Base-by-base conservation (phyloP, 2,113 vertebrate genomes). In the Psettodes erumei region DNA sequence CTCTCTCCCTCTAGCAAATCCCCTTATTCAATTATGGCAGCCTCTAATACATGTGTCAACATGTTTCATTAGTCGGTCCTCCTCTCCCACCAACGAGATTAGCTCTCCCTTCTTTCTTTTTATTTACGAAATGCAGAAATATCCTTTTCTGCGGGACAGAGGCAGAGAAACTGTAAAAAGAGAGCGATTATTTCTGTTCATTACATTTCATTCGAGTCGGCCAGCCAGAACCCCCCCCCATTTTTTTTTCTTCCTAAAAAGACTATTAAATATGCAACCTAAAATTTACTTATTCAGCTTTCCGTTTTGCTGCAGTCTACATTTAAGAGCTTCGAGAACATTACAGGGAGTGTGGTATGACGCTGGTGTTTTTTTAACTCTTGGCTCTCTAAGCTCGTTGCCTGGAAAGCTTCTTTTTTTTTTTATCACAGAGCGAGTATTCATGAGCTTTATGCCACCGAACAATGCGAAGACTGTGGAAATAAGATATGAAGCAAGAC, bases 41-140 rank as follows among this genome's bases (percentile, higher is more conserved):
- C 56, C 63, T 74, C 68, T 88, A 90, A 92, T 90, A 87, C 84
- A 88, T 63, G 83, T 86, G 88, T 93, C 91, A 88, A 87, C 89
- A 87, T 86, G 84, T 92, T 91, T 85, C 85, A 88, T 92, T 90
- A 90, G 70, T 78, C 71, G 21, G 30, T 45, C 81, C 69, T 76
- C 58, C 75, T 88, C 76, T 78, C 73, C 56, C 77, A 86, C 83
- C 77, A 64, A 64, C 80, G 71, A 88, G 90, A 90, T 90, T 86
- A 90, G 74, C 81, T 68, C 64, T 77, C 28, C 43, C 64, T 77
- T 81, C 42, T 83, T 77, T 77, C 66, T 86, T 86, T 86, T 86
- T 85, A 90, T 91, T 89, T 88, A 85, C 72, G 63, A 81, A 90
- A 90, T 58, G 85, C 76, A 74, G 48, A 89, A 90, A 90, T 81